Evolutionary conservation across 2,888 invertebrate species (phyloP), one percentile per base, ranked within the genome.

Genomic region (Dryocosmus kuriphilus): DNA sequence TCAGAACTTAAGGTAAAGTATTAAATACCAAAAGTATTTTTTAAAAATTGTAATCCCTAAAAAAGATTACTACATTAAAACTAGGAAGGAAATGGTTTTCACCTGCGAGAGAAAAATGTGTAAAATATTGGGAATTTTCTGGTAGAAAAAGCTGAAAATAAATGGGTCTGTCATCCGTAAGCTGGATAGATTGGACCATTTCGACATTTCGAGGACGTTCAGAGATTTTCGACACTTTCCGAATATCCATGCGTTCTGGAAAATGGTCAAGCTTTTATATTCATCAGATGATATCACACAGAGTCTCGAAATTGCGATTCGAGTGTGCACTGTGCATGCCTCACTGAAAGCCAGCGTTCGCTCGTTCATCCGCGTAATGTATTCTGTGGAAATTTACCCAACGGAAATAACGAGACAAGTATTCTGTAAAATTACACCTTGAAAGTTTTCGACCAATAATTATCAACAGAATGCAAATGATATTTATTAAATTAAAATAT

Each of bases 241-340:
- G 65, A 8, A 65, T 30, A 19, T n/a, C 24, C 30, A 51, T 30
- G 16, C 41, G 27, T 41, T 67, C 24, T 41, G 16, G 41, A 67
- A 41, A 67, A 67, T 67, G 46, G 65, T 67, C 41, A 22, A 7
- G 24, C 27, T 67, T 67, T 71, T 71, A 71, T 71, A 51, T 71
- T 71, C 71, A 71, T 46, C 71, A 71, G 71, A 71, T 71, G 46
- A 71, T 41, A 71, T 51, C 51, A 30, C n/a, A 2, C n/a, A 9
- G 27, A 46, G 46, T 32, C 30, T 71, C 30, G 27, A 51, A 71
- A 71, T 71, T 51, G 27, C 71, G 8, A 30, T 30, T 9, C 71
- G 51, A 71, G 51, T 71, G 71, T 51, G n/a, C n/a, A n/a, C 32
- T 35, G 35, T 62, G 14, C 38, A 65, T 41, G 41, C 41, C 65